These are phyloP conservation scores for Lucifuga dentata DNA, from an alignment of 2,113 vertebrate species.

Conservation along the genomic window DNA sequence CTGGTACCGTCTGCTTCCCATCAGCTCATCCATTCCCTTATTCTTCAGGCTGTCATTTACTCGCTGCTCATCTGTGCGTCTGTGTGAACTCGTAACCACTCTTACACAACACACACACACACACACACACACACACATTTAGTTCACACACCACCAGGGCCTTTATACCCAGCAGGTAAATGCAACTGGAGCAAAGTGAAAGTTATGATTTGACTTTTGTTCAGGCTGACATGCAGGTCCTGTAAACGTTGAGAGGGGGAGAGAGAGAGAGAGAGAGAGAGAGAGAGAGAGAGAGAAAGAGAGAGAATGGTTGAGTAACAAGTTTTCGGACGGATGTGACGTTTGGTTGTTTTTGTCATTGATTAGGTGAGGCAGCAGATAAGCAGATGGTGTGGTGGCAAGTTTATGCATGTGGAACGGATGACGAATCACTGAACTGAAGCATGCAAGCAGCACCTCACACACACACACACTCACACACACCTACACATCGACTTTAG, in stretches of 20 bases:
- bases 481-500: background rate
- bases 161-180: no score
- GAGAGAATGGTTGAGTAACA: background rate
- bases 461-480: constrained; percentile 7
- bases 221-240: no score
- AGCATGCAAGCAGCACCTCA: background rate
- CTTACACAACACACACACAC: constrained; percentile 36
- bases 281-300: no score
- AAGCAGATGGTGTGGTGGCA: constrained; percentile 22
- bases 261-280: no score
- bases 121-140: constrained; percentile 2
- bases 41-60: constrained; percentile 50
- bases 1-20: constrained; percentile 30
- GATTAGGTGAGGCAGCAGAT: constrained; percentile 9
- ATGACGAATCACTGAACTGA: constrained; percentile 32
- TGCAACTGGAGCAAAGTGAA: no score
- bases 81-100: constrained; percentile 48
- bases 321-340: background rate
- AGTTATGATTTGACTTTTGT: no score
- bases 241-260: no score
- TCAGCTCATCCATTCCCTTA: constrained; percentile 57
- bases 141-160: no score
- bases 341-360: constrained; percentile 8
- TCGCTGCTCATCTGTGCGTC: constrained; percentile 34
- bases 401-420: constrained; percentile 12